Conservation (phyloP, 2,797 vertebrate species). For the Cheirogaleus major region DNA sequence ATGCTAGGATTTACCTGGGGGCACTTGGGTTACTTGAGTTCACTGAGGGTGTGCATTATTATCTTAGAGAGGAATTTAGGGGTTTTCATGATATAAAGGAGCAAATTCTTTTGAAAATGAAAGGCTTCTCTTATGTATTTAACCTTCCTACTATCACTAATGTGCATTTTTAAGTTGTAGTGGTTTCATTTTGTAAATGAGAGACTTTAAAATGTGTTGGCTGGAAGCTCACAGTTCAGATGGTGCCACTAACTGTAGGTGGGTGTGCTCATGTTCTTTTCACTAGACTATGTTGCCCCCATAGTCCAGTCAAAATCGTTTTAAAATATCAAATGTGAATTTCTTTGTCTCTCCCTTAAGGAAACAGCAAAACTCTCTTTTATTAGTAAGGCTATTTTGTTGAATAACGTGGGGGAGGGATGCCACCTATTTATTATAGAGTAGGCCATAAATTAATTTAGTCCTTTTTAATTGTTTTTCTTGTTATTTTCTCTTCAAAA, state of each 20-base stretch:
- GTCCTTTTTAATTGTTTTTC: not conserved
- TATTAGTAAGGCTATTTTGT: not conserved
- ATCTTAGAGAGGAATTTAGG: not conserved
- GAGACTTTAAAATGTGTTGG: not conserved
- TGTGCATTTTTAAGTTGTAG: not conserved
- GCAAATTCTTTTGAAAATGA: slow-evolving; percentile 23
- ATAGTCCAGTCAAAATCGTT: not conserved
- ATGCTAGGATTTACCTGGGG: not conserved
- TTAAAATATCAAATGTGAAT: slow-evolving; percentile 24
- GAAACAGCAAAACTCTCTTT: not conserved
- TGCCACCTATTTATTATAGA: not conserved
- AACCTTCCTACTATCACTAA: not conserved
- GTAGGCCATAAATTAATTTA: not conserved
- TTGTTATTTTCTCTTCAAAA: slow-evolving; percentile 9
- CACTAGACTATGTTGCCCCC: not conserved
- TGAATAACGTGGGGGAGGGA: not conserved
- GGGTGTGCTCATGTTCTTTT: not conserved
- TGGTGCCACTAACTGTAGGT: not conserved
- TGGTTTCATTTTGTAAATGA: slow-evolving; percentile 19
- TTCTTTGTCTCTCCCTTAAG: not conserved
- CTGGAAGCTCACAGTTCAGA: not conserved
- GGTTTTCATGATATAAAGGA: slow-evolving; percentile 31
- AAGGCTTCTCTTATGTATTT: not conserved
- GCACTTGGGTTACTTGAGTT: not conserved
- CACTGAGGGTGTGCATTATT: not conserved